A percentile compares a stretch with the other conserved stretches of the same genome.
These are phyloP conservation scores for Propithecus perrieri DNA, from an alignment of 2,797 vertebrate species.

Conservation along the genomic window DNA sequence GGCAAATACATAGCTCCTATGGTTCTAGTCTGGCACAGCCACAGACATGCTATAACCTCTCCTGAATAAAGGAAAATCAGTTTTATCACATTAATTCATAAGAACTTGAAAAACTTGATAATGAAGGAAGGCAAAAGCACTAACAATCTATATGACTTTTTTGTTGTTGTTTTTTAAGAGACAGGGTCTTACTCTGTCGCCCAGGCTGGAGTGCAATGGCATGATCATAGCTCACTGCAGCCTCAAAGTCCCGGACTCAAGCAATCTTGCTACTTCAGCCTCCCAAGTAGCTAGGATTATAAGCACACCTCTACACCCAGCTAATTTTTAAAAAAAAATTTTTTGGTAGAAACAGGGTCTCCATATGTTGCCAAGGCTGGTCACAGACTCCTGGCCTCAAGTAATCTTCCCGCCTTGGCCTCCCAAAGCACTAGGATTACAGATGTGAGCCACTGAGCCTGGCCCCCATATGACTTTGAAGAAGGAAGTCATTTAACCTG, in stretches of 20 bases:
- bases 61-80: constrained; percentile 15
- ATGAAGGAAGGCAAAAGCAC: background rate
- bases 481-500: background rate
- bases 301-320: background rate
- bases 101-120: background rate
- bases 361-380: background rate
- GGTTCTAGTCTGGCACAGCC: background rate
- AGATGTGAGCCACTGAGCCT: background rate
- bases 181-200: no score
- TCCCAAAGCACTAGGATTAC: background rate
- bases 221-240: no score
- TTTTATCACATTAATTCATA: background rate
- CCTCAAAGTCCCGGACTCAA: no score
- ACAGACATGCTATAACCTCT: background rate
- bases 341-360: background rate
- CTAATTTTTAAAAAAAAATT: background rate
- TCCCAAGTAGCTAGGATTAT: background rate
- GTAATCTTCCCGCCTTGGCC: background rate
- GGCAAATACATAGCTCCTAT: background rate
- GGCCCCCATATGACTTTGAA: no score
- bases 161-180: no score
- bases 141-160: background rate
- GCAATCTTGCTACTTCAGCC: no score
- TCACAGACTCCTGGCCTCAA: background rate
- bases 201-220: no score